Base-by-base conservation (phyloP, 2,888 invertebrate species). In the Xestia sexstrigata region DNA sequence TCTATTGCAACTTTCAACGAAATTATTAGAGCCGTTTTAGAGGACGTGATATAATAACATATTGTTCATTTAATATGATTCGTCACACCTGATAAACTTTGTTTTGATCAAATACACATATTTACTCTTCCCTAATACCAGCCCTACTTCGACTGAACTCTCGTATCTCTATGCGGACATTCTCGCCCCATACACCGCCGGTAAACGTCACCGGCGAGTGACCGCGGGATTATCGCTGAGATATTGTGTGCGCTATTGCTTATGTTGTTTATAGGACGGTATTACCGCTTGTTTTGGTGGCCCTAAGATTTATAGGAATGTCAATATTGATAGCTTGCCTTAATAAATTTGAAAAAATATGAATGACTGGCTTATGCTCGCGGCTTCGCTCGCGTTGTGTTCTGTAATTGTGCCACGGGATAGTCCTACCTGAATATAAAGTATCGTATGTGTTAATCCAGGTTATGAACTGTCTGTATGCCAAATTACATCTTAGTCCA, bases 191-290 rank as follows among this genome's bases (percentile, higher is more conserved):
- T 69, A 71, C 63, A 70, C 13, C 39, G 62, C 71, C n/a, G 63
- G 42, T 35, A 35, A 69, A 39, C 42, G 62, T 75, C 78, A 2
- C 15, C 66, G 30, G 52, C 52, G 63, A 73, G 39, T 70, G 74
- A 42, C 42, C 63, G 49, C 45, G 15, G 80, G 80, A 80, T 87
- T 87, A 87, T 69, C 39, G 45, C 68, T 66, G 72, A 80, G 72
- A 52, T 72, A 83, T 83, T 73, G 74, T 66, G 70, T 71, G 45
- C 58, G 63, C 13, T 52, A 74, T 83, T 70, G 26, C 65, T 72
- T 47, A 52, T 17, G 13, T 65, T 77, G 73, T 67, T 26, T 78
- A 68, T 55, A 55, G 17, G 2, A 9, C 23, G 15, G 45, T 35
- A 13, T 78, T 35, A 82, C 7, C 42, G 67, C 17, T 58, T 55